Evolutionary conservation across 2,888 invertebrate species (phyloP).

Genomic region (Lepeophtheirus nordmannii): DNA sequence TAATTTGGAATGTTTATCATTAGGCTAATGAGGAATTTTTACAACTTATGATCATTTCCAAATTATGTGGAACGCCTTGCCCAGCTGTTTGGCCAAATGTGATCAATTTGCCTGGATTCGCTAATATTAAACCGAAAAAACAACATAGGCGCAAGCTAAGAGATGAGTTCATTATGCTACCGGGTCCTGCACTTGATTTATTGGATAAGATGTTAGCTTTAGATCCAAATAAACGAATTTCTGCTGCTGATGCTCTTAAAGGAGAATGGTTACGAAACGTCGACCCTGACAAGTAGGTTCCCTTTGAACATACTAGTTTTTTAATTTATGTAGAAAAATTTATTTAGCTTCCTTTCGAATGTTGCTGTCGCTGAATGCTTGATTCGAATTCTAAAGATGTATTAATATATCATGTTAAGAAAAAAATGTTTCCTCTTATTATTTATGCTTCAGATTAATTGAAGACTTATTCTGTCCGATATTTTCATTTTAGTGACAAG

Average conservation of each 20-base stretch:
- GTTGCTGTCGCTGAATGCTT: neutral
- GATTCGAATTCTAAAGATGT: neutral
- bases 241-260: slow-evolving; percentile 81
- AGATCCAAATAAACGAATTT: slow-evolving; percentile 82
- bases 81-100: slow-evolving; percentile 95
- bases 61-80: slow-evolving; percentile 84
- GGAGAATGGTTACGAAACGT: slow-evolving; percentile 82
- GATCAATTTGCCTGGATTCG: slow-evolving; percentile 77
- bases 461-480: no score
- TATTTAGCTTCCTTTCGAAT: slow-evolving; percentile 3
- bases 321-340: neutral
- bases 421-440: no score
- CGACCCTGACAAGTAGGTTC: slow-evolving; percentile 60
- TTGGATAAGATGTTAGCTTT: slow-evolving; percentile 88
- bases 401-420: neutral
- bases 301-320: slow-evolving; percentile 4
- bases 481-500: no score
- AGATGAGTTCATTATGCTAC: slow-evolving; percentile 76
- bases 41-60: slow-evolving; percentile 83
- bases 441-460: no score
- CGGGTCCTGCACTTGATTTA: slow-evolving; percentile 66
- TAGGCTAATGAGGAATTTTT: slow-evolving; percentile 79
- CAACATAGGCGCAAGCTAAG: slow-evolving; percentile 72
- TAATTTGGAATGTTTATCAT: neutral
- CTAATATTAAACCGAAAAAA: slow-evolving; percentile 76